These are phyloP conservation scores for Coenobita brevimanus DNA, from an alignment of 1,140 invertebrate genomes.

Conservation along the genomic window DNA sequence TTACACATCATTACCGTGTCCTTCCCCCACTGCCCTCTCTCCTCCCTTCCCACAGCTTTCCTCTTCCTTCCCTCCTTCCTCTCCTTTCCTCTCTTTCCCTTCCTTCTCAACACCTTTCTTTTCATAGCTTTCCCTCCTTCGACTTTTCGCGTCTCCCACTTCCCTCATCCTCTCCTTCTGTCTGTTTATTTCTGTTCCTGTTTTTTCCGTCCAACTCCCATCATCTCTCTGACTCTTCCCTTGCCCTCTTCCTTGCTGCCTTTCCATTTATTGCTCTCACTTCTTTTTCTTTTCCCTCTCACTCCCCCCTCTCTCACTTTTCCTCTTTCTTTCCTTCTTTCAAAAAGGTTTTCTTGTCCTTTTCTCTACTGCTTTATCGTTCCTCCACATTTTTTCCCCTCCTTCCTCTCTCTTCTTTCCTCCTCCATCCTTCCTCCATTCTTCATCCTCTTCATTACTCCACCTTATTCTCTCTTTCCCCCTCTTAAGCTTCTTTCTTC, in stretches of 20 bases:
- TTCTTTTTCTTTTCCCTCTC: neutral
- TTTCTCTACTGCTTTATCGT: no score
- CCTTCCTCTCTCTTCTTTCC: no score
- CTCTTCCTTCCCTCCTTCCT: neutral
- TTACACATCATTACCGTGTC: neutral
- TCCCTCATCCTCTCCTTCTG: neutral
- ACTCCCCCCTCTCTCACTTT: neutral
- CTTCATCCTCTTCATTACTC: neutral
- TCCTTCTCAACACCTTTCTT: neutral
- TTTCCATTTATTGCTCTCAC: neutral
- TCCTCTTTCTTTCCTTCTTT: neutral
- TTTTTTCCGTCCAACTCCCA: neutral
- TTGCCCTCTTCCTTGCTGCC: neutral
- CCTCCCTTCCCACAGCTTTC: neutral
- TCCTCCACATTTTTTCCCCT: neutral
- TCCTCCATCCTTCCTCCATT: neutral
- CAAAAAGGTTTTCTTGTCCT: no score
- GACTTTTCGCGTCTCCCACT: neutral
- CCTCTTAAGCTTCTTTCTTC: neutral
- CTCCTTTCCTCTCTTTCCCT: neutral
- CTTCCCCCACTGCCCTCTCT: neutral
- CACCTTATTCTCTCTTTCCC: neutral
- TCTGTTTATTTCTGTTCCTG: neutral
- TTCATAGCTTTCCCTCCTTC: neutral
- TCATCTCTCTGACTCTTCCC: neutral